Base-by-base conservation (phyloP, 2,888 invertebrate species). In the Agelastica alni region DNA sequence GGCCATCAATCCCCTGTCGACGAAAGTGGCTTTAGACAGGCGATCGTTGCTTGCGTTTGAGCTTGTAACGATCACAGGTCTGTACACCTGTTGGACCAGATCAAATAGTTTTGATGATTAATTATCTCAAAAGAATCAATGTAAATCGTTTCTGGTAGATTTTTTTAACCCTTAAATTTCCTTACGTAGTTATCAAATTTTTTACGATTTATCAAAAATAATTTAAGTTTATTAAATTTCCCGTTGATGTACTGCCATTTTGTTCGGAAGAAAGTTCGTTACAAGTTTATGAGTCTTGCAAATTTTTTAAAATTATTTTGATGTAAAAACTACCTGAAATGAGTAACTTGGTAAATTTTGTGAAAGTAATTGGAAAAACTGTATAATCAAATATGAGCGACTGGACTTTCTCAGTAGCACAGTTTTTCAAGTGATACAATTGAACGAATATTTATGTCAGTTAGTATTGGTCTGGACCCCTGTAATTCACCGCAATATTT, bases 1-100 rank as follows among this genome's bases (percentile, higher is more conserved):
- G 82, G 82, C 79, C 78, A 61, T 71, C 81, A 80, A 80, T 82
- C 82, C 83, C 83, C 81, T 83, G 83, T 78, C 73, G 57, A 60
- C 65, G 59, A 66, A 72, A 69, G 73, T 74, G 71, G 75, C 74
- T 75, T 73, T 47, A 55, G 55, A 69, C 76, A 76, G 75, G 76
- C 75, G 76, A 76, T 76, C 73, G 73, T 64, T 61, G 61, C 62
- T 60, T 63, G 58, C 43, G 34, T 32, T 16, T 10, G 31, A 36
- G 47, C 55, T 47, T 17, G 18, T n/a, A 51, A 39, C 64, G 66
- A 69, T 69, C 69, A 69, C 69, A 69, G 69, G 67, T 60, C 52
- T 31, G 28, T 17, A 20, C 16, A 56, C 65, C 66, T 67, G 66
- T 67, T 67, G 66, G 66, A 62, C 61, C 63, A 61, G 60, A 60